Percentiles rank a stretch among this genome's conserved stretches.
Conservation (phyloP, 2,113 vertebrate species). For the Apeltes quadracus region DNA sequence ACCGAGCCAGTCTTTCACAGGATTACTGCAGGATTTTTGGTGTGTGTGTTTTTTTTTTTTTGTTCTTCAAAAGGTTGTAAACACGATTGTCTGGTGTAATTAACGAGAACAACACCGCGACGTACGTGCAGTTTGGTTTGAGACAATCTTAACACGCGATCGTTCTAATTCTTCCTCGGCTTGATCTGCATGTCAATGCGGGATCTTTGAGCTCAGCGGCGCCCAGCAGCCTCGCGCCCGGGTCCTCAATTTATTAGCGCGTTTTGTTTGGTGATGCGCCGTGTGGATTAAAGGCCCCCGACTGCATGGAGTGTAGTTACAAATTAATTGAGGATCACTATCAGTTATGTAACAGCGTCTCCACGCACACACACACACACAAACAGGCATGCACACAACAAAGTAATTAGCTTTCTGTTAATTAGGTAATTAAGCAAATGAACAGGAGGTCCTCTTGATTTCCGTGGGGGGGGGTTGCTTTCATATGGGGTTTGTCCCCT, state of each 20-base stretch:
- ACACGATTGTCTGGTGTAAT: slow-evolving; percentile 39
- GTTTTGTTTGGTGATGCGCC: slow-evolving; percentile 46
- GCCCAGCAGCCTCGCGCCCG: slow-evolving; percentile 14
- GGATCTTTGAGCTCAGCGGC: slow-evolving; percentile 27
- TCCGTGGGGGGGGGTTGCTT: slow-evolving; percentile 62
- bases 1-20: slow-evolving; percentile 20
- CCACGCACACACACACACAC: slow-evolving; percentile 57
- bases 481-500: slow-evolving; percentile 38
- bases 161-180: slow-evolving; percentile 34
- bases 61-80: slow-evolving; percentile 24
- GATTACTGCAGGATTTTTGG: slow-evolving; percentile 22
- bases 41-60: neutral
- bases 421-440: slow-evolving; percentile 84
- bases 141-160: slow-evolving; percentile 33
- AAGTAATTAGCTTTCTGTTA: slow-evolving; percentile 83
- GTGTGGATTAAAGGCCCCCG: slow-evolving; percentile 61
- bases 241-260: slow-evolving; percentile 41
- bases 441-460: slow-evolving; percentile 75
- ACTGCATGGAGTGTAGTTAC: slow-evolving; percentile 70
- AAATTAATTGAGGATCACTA: slow-evolving; percentile 82
- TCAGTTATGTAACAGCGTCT: slow-evolving; percentile 78
- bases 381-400: slow-evolving; percentile 69
- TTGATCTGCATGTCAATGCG: slow-evolving; percentile 57
- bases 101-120: slow-evolving; percentile 25
- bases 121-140: slow-evolving; percentile 4